Evolutionary conservation across 2,888 invertebrate species (phyloP).

Genomic region (Lepidonotus clava): DNA sequence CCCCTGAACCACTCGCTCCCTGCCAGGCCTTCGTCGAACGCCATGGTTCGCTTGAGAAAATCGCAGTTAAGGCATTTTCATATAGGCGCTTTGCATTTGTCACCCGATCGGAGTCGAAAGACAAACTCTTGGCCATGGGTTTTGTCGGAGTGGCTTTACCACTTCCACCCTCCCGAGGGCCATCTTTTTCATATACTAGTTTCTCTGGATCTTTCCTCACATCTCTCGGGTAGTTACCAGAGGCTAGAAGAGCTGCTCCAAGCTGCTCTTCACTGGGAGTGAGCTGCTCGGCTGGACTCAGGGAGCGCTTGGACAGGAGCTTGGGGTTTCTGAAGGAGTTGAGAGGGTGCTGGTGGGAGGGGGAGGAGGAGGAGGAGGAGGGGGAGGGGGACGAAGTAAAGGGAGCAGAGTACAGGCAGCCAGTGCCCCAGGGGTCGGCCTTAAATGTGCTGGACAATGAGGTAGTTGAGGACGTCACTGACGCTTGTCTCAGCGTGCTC

Average conservation of each 20-base stretch:
- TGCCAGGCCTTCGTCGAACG: neutral
- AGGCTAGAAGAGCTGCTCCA: too few relatives aligned
- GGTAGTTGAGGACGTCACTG: neutral
- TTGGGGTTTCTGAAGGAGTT: neutral
- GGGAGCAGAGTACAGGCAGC: neutral
- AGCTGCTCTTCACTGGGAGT: neutral
- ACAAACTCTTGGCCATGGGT: neutral
- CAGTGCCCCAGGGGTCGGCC: neutral
- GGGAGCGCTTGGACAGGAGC: neutral
- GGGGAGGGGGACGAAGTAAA: neutral
- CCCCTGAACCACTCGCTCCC: neutral
- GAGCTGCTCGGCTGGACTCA: neutral
- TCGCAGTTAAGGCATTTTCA: conserved; percentile 23
- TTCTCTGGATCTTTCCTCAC: too few relatives aligned
- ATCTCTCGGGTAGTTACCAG: too few relatives aligned
- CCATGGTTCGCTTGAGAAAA: conserved; percentile 31
- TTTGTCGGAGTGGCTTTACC: neutral
- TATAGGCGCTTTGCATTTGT: conserved; percentile 26
- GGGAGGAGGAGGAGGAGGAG: conserved; percentile 4
- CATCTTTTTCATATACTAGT: too few relatives aligned
- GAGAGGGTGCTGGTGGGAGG: neutral
- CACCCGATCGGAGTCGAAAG: neutral
- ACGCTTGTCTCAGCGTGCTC: neutral
- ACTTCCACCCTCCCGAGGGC: too few relatives aligned
- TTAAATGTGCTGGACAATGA: neutral